Base-by-base conservation (phyloP, 2,113 vertebrate species). In the Chunga burmeisteri region DNA sequence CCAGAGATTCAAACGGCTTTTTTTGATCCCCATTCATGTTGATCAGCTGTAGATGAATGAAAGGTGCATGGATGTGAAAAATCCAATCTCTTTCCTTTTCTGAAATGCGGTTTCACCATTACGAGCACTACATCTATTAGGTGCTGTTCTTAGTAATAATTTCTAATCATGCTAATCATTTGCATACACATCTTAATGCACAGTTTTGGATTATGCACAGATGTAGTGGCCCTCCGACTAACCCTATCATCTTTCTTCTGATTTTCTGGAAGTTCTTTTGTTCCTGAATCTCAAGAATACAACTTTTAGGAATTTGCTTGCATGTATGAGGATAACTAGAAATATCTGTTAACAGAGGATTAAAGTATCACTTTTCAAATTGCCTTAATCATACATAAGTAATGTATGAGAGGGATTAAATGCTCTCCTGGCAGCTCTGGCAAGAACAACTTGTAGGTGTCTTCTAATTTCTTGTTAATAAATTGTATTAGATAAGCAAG, bases 211-310 rank as follows among this genome's bases (percentile, higher is more conserved):
- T 84, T 70, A 47, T 30, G 40, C 25, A 10, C 32, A 72, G 83
- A 86, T 74, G 32, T 22, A 85, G 49, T 25, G 19, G 36, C 68
- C 42, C 47, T 87, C 27, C 70, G 87, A 42, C 67, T 55, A 55
- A 72, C 40, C 19, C 10, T 12, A 1, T 91, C 80, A 61, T 73
- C 40, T 88, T 75, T 85, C 61, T 81, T 90, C 62, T 91, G 55
- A 42, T 79, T 91, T 97, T 95, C 59, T 91, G 67, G 63, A 93
- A 83, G 72, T 87, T 88, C 66, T 86, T 92, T 90, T 95, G 81
- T 95, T 96, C 42, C 85, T 79, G 84, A 96, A 85, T 90, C 66
- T 71, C 73, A 19, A n/a, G 72, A 86, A 84, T 62, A 25, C 36
- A n/a, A 38, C n/a, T 55, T 78, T 22, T 40, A 81, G 16, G 42